Conservation (phyloP, 1,140 invertebrate species). For the Drosophila takahashii region DNA sequence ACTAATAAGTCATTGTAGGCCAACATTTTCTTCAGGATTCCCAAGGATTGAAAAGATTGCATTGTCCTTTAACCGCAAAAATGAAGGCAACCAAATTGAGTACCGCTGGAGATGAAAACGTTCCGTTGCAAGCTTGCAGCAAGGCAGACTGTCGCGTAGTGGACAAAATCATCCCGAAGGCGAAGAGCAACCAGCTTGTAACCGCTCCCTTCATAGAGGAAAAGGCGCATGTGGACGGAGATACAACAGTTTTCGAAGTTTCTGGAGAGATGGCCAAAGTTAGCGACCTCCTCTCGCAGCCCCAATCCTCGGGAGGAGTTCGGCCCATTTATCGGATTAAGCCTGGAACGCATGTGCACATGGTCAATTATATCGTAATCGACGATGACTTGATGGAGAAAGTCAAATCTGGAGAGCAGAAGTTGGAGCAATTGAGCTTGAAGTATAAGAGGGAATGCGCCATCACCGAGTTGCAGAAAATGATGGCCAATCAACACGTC, state of each 20-base stretch:
- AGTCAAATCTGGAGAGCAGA: neutral
- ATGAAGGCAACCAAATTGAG: neutral
- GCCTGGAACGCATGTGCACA: neutral
- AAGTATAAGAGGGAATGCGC: neutral
- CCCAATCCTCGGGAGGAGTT: neutral
- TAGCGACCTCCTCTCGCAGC: neutral
- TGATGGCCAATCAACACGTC: neutral
- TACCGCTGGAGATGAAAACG: neutral
- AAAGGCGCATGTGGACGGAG: neutral
- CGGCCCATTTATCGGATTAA: neutral
- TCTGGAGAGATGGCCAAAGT: neutral
- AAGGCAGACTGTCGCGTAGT: neutral
- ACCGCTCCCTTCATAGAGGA: neutral
- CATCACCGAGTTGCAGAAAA: neutral
- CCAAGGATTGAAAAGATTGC: neutral
- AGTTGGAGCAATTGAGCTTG: neutral
- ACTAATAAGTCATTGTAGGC: no score
- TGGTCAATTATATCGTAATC: neutral
- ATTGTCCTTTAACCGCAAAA: neutral
- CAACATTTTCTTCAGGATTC: neutral
- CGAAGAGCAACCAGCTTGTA: neutral
- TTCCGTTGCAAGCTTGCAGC: neutral
- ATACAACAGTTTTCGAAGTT: neutral
- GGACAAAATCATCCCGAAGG: neutral
- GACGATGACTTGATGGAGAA: neutral